Conservation (phyloP, 53 echinoderm and acorn worm species). For the Mesocentrotus franciscanus region DNA sequence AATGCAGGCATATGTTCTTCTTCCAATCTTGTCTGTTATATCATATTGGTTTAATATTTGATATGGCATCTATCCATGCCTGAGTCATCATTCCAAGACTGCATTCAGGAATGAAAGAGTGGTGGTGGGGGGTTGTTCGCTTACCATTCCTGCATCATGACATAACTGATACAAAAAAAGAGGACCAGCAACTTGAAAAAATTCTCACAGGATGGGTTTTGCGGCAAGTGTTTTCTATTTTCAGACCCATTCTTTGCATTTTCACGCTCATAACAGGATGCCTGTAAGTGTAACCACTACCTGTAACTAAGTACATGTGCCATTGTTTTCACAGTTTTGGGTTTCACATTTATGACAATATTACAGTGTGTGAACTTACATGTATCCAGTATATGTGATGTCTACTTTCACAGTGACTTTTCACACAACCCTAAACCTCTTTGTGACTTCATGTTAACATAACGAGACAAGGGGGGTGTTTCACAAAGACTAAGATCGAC, state of each 20-base stretch:
- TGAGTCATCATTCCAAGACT: not conserved
- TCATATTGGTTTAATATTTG: not conserved
- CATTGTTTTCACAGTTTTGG: conserved; percentile 35
- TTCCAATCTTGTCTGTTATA: not conserved
- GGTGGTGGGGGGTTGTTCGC: not conserved
- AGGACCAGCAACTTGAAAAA: not conserved
- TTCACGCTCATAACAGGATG: conserved; percentile 41
- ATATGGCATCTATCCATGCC: not conserved
- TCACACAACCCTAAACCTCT: not conserved
- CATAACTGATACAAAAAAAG: not conserved
- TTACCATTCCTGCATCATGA: not conserved
- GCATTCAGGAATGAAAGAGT: not conserved
- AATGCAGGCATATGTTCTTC: not conserved
- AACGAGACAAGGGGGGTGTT: not conserved
- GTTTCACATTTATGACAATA: conserved; percentile 46
- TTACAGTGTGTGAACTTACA: conserved; percentile 14
- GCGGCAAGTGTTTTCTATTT: conserved; percentile 6
- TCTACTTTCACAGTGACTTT: not conserved
- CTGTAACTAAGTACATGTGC: conserved; percentile 2
- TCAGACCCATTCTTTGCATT: not conserved
- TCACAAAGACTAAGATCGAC: too few species aligned
- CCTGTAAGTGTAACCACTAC: conserved; percentile 43
- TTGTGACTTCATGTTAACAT: not conserved
- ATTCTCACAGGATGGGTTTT: conserved; percentile 45
- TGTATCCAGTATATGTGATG: not conserved